Conservation (phyloP, 2,888 invertebrate genomes). For the Drosophila meridiana region DNA sequence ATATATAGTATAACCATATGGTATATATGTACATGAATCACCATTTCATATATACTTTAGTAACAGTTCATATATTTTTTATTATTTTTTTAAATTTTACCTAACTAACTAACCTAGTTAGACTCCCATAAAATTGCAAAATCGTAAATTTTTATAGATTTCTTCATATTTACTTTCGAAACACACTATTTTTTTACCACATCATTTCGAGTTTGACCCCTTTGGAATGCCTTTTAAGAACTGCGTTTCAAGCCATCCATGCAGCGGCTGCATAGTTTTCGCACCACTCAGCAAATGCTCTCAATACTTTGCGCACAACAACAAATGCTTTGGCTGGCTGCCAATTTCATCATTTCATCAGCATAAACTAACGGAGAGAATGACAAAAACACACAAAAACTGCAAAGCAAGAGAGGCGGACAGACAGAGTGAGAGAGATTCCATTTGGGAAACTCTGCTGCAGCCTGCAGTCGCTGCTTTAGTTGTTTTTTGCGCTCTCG, state of each 20-base stretch:
- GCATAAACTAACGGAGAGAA: slow-evolving; percentile 25
- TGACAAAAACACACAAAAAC: slow-evolving; percentile 21
- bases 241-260: slow-evolving; percentile 13
- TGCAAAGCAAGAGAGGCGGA: neutral
- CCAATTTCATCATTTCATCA: slow-evolving; percentile 55
- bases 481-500: slow-evolving; percentile 43
- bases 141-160: neutral
- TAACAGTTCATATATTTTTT: neutral
- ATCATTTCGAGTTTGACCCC: slow-evolving; percentile 13
- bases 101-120: neutral
- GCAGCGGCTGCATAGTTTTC: slow-evolving; percentile 20
- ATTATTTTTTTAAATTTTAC: neutral
- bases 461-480: slow-evolving; percentile 19
- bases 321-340: slow-evolving; percentile 34
- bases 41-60: neutral
- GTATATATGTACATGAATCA: neutral
- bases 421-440: slow-evolving; percentile 1
- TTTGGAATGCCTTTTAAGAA: slow-evolving; percentile 18
- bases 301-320: slow-evolving; percentile 39
- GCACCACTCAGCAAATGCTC: slow-evolving; percentile 29
- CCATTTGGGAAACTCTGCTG: slow-evolving; percentile 41
- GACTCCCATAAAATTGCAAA: neutral
- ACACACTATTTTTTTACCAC: neutral
- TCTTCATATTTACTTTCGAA: slow-evolving; percentile 16
- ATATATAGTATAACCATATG: neutral